Conservation (phyloP, 1,140 invertebrate genomes). For the Tribolium castaneum region DNA sequence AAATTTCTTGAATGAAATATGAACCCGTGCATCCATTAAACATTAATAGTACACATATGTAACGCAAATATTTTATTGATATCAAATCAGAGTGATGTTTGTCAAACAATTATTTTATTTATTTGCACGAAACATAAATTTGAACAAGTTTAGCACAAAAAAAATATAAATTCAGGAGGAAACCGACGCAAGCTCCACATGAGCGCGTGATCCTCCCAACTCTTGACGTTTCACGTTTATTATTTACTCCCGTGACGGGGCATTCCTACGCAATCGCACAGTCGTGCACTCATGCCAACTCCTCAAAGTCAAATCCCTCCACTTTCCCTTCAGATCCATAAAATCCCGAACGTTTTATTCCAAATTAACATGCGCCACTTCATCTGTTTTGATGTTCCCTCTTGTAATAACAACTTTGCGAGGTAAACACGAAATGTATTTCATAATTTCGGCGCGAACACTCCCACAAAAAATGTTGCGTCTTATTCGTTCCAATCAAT, state of each 20-base stretch:
- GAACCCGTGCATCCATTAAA: too few species aligned
- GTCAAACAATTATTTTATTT: too few species aligned
- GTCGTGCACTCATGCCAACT: slow-evolving; percentile 4
- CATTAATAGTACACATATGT: too few species aligned
- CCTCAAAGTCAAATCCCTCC: slow-evolving; percentile 8
- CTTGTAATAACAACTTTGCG: slow-evolving; percentile 23
- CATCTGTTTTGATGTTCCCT: slow-evolving; percentile 28
- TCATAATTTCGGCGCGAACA: not conserved
- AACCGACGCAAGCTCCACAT: slow-evolving; percentile 10
- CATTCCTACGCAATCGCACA: slow-evolving; percentile 10
- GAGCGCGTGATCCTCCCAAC: slow-evolving; percentile 3
- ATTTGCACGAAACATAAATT: too few species aligned
- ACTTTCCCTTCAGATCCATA: slow-evolving; percentile 10
- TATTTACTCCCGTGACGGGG: slow-evolving; percentile 19
- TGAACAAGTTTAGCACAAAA: too few species aligned
- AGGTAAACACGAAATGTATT: slow-evolving; percentile 25
- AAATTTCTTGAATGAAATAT: too few species aligned
- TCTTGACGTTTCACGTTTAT: slow-evolving; percentile 18
- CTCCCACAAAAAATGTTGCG: not conserved
- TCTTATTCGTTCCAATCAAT: slow-evolving; percentile 1
- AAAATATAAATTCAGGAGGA: not conserved
- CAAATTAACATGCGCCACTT: slow-evolving; percentile 32
- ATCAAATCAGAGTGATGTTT: too few species aligned
- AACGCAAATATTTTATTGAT: too few species aligned
- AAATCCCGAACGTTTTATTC: slow-evolving; percentile 21